These are phyloP conservation scores for Deilephila porcellus DNA, from an alignment of 2,888 invertebrate genomes.

Conservation along the genomic window DNA sequence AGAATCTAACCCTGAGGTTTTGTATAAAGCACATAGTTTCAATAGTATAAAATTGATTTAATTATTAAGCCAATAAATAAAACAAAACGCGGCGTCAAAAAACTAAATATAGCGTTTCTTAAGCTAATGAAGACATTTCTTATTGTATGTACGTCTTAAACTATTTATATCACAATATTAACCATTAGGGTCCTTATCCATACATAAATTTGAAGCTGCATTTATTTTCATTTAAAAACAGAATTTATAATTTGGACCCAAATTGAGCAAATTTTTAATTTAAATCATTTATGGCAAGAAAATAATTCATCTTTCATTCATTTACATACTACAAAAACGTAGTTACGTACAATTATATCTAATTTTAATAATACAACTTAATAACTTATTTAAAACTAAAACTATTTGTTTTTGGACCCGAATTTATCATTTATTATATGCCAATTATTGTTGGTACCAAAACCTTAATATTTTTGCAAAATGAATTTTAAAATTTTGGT, in stretches of 20 bases:
- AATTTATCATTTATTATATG: neutral
- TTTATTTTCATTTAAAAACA: neutral
- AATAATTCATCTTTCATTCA: constrained; percentile 34
- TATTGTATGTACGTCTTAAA: neutral
- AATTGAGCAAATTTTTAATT: neutral
- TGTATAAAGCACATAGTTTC: neutral
- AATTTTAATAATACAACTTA: constrained; percentile 11
- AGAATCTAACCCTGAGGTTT: neutral
- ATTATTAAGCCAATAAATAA: no score
- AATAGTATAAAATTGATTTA: neutral
- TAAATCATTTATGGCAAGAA: constrained; percentile 17
- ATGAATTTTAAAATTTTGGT: neutral
- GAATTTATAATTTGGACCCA: neutral
- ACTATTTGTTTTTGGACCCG: constrained; percentile 6
- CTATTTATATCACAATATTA: constrained; percentile 4
- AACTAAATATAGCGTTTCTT: neutral
- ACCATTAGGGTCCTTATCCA: neutral
- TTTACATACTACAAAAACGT: constrained; percentile 14
- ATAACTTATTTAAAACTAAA: neutral
- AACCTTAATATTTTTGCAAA: neutral
- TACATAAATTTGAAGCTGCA: neutral
- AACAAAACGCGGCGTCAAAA: neutral
- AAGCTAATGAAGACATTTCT: neutral
- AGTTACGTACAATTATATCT: constrained; percentile 13
- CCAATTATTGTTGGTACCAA: neutral